Evolutionary conservation across 2,113 vertebrate species (phyloP).

Genomic region (Megaceryle maxima): DNA sequence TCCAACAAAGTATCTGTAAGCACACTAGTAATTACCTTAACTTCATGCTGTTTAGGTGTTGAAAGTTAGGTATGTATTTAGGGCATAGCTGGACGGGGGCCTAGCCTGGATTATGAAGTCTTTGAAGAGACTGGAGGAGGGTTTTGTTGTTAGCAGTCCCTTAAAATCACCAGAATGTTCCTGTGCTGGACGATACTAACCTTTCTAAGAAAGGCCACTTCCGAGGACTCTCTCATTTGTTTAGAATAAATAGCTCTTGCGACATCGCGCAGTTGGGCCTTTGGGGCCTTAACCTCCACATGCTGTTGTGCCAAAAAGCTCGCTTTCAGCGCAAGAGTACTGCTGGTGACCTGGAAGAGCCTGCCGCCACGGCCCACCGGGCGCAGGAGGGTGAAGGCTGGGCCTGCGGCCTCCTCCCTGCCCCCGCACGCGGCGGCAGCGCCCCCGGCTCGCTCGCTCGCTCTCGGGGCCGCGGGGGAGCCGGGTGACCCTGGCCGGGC

Average conservation of each 20-base stretch:
- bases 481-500: background rate
- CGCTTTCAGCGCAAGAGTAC: background rate
- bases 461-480: background rate
- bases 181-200: background rate
- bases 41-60: background rate
- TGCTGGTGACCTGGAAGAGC: background rate
- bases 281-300: background rate
- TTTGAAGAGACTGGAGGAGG: background rate
- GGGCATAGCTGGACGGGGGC: background rate
- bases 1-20: background rate
- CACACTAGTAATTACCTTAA: background rate
- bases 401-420: too few relatives aligned
- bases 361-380: background rate
- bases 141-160: background rate
- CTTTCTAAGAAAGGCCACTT: background rate
- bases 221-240: fast-evolving
- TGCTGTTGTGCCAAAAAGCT: fast-evolving
- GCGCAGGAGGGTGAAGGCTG: background rate
- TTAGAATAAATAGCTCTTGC: fast-evolving
- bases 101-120: background rate
- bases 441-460: too few relatives aligned
- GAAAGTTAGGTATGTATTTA: background rate
- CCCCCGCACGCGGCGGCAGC: background rate
- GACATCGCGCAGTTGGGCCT: background rate
- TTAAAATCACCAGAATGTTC: background rate